Base-by-base conservation (phyloP, 2,888 invertebrate genomes). In the Latheticus oryzae region DNA sequence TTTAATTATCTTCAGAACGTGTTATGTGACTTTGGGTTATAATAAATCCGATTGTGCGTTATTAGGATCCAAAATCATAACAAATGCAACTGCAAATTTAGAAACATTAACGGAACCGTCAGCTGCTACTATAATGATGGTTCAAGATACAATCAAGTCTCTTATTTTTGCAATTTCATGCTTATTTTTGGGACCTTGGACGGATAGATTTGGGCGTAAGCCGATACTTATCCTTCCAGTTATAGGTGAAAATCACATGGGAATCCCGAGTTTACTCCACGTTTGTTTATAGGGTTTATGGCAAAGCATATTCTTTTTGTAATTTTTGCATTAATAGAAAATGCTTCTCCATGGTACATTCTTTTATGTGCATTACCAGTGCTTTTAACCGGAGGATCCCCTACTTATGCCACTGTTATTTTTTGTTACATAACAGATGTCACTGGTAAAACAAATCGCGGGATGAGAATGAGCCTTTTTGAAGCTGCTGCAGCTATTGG, bases 111-210 rank as follows among this genome's bases (percentile, higher is more conserved):
- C 90, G 0, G 89, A 92, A 73, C 84, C 85, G 0, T 82, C 85
- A 71, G 85, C 86, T n/a, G 83, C 87, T 7, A 78, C 83, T 61
- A 84, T 91, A 42, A 72, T 83, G 3, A 87, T 89, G 78, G 80
- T 82, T 0, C 84, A 82, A 63, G 82, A 84, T 1, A 74, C 90
- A 1, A 75, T 90, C 23, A 87, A 88, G 65, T 84, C 86, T 24
- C 76, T 89, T 32, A 80, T 87, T 42, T 89, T 90, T 1, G 86
- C 89, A 0, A 68, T 88, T 30, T 74, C 88, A 4, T 86, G 88
- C 42, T 79, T 91, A 38, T 90, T 91, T 72, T 74, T 91, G 61
- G 93, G 91, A 4, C 88, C 90, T 0, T 93, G 91, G 91, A 91
- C 90, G 38, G 92, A 93, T 71, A 86, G 83, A 60, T 84, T 88